phyloP scores from a whole-genome alignment of 2,113 vertebrate genomes.

The Talpa occidentalis region DNA sequence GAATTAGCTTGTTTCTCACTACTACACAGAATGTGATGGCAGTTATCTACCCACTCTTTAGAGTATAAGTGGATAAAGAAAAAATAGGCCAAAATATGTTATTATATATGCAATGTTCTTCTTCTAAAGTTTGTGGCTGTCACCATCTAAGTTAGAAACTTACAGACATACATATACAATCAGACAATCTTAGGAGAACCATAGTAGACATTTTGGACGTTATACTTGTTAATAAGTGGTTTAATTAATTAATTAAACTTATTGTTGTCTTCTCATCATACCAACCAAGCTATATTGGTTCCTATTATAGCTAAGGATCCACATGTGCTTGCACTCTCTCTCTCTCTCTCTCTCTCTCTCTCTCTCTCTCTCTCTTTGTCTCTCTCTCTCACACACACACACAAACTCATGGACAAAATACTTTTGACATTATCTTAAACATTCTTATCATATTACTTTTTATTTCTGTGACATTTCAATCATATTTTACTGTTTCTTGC shows the following conservation, averaged over 20 bases:
- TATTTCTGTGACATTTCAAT: not conserved
- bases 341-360: not conserved
- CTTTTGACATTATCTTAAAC: not conserved
- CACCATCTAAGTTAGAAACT: not conserved
- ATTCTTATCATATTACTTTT: not conserved
- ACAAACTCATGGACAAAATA: not conserved
- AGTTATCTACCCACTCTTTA: not conserved
- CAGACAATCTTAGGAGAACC: not conserved
- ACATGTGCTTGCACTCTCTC: not conserved
- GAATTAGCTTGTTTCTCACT: not conserved
- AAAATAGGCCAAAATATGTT: not conserved
- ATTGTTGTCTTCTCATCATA: not conserved
- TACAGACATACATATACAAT: not conserved
- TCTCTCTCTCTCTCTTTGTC: not conserved
- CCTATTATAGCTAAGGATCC: not conserved
- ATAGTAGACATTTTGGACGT: not conserved
- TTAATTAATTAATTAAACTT: no score
- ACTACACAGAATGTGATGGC: not conserved
- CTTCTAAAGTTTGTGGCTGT: not conserved
- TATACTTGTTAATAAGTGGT: no score
- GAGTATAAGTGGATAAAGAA: not conserved
- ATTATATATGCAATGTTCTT: not conserved
- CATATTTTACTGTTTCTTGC: not conserved
- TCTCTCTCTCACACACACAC: not conserved
- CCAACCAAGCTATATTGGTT: not conserved